These are phyloP conservation scores for Triplophysa yarkandensis DNA, from an alignment of 2,797 vertebrate species.

Conservation along the genomic window DNA sequence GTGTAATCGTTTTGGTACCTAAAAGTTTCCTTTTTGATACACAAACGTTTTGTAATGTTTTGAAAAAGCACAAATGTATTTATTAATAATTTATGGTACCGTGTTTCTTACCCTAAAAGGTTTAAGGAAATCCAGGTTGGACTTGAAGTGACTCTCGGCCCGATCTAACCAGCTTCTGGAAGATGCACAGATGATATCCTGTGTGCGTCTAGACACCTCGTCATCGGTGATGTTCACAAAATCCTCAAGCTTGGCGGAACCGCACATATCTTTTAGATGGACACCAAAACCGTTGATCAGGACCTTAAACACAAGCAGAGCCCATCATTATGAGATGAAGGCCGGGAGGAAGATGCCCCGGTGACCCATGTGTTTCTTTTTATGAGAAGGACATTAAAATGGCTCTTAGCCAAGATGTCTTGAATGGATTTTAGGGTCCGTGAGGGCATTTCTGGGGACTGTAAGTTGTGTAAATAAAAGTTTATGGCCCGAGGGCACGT, in stretches of 20 bases:
- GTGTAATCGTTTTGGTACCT: neutral
- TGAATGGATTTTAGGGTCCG: conserved; percentile 6
- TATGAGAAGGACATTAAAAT: neutral
- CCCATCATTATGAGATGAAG: neutral
- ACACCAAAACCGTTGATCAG: conserved; percentile 84
- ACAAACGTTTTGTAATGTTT: neutral
- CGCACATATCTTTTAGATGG: conserved; percentile 82
- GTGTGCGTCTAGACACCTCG: conserved; percentile 53
- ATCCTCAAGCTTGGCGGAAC: conserved; percentile 66
- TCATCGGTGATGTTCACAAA: conserved; percentile 78
- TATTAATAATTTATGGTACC: neutral
- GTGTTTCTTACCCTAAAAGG: conserved; percentile 81
- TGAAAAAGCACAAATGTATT: neutral
- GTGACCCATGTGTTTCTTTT: conserved; percentile 5
- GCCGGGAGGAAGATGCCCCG: neutral
- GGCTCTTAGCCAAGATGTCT: neutral
- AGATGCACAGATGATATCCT: conserved; percentile 77
- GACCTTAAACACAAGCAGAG: conserved; percentile 71
- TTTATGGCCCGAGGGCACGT: conserved; percentile 10
- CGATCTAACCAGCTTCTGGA: conserved; percentile 72
- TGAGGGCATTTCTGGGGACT: conserved; percentile 14
- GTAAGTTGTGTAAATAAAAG: conserved; percentile 4
- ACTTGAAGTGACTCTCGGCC: conserved; percentile 75
- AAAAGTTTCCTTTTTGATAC: neutral
- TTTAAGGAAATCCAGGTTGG: conserved; percentile 87